phyloP scores from a whole-genome alignment of 92 coral and sea anemone species.

The Hydrozoanthus gracilis region DNA sequence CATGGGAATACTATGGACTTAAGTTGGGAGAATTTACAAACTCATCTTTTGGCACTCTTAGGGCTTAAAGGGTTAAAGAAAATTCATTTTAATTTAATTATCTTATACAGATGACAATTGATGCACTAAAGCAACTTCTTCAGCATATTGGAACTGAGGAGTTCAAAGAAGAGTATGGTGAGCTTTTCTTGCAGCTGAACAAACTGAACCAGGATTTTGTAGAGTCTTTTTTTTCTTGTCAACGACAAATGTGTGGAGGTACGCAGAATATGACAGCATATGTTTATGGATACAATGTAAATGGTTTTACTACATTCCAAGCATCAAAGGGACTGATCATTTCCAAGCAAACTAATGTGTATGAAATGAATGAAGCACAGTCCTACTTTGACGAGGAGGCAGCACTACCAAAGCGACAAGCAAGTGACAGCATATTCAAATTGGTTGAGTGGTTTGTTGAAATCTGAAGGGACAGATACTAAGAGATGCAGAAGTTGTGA shows the following conservation, averaged over 20 bases:
- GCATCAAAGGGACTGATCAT: conserved; percentile 47
- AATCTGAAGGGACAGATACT: conserved; percentile 27
- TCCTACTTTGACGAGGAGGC: conserved; percentile 40
- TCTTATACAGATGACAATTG: conserved; percentile 48
- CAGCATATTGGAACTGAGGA: conserved; percentile 32
- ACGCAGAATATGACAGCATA: conserved; percentile 69
- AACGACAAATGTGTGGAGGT: conserved; percentile 73
- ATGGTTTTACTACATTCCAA: conserved; percentile 54
- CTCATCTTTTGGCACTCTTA: no score
- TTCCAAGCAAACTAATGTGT: conserved; percentile 60
- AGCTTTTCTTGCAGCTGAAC: conserved; percentile 51
- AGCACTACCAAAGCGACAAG: conserved; percentile 42
- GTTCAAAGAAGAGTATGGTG: conserved; percentile 51
- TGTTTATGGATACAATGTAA: conserved; percentile 58
- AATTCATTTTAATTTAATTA: neutral
- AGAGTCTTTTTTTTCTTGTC: conserved; percentile 67
- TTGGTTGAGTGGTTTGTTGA: conserved; percentile 56
- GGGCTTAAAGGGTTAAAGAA: no score
- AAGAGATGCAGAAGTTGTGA: neutral
- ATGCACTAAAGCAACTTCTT: conserved; percentile 58
- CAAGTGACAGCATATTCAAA: conserved; percentile 36
- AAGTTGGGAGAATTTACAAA: no score
- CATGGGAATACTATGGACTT: no score
- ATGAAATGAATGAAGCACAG: conserved; percentile 52
- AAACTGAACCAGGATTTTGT: conserved; percentile 65